phyloP scores from a whole-genome alignment of 1,140 invertebrate genomes.

The Littorina saxatilis region DNA sequence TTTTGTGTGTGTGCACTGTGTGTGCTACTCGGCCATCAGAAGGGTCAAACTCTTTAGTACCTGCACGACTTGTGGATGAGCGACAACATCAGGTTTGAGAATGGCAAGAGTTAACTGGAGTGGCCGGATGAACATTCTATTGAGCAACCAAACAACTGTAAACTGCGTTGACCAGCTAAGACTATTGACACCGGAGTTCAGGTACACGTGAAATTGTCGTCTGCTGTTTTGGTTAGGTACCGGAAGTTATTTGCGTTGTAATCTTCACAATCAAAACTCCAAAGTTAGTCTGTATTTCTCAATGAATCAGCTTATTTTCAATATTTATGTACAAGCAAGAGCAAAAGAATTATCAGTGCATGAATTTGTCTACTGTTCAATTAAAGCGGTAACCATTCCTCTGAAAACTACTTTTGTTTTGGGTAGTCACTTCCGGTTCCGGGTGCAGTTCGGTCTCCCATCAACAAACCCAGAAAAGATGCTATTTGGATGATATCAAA shows the following conservation, averaged over 20 bases:
- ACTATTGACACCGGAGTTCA: too few relatives aligned
- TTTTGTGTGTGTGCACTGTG: not conserved
- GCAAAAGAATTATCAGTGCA: too few relatives aligned
- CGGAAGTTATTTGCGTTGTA: slow-evolving; percentile 23
- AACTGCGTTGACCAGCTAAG: not conserved
- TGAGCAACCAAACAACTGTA: not conserved
- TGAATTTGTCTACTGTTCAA: too few relatives aligned
- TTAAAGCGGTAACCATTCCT: too few relatives aligned
- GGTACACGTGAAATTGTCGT: too few relatives aligned
- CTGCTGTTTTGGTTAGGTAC: too few relatives aligned
- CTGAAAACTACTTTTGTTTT: too few relatives aligned
- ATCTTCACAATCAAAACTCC: not conserved
- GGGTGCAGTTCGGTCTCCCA: not conserved
- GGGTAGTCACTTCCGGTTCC: slow-evolving; percentile 23
- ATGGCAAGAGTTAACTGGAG: slow-evolving; percentile 71
- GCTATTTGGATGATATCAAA: not conserved
- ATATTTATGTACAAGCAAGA: too few relatives aligned
- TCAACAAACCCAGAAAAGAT: not conserved
- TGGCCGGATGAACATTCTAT: not conserved
- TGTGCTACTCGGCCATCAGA: not conserved
- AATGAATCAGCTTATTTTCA: too few relatives aligned
- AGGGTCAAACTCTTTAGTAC: slow-evolving; percentile 32
- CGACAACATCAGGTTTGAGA: slow-evolving; percentile 70
- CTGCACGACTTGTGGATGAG: slow-evolving; percentile 65
- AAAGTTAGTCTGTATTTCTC: too few relatives aligned